Percentiles rank a stretch among this genome's conserved stretches.
Evolutionary conservation across 2,113 vertebrate species (phyloP).

Genomic region (Cavia porcellus): DNA sequence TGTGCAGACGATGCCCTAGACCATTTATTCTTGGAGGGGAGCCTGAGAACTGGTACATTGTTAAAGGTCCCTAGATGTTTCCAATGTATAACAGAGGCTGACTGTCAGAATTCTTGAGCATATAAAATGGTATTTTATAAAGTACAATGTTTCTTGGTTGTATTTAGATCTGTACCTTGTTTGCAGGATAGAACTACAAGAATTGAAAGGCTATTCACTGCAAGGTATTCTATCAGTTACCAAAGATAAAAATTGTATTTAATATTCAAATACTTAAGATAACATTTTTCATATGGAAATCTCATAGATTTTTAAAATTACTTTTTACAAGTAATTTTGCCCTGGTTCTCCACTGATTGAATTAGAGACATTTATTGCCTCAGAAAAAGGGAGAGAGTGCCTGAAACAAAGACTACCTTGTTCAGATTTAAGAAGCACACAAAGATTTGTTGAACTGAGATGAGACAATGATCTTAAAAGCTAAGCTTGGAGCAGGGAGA

Average conservation of each 20-base stretch:
- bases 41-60: neutral
- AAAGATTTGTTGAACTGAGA: neutral
- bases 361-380: constrained; percentile 14
- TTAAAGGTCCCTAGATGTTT: constrained; percentile 27
- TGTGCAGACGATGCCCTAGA: neutral
- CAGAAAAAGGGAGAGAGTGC: neutral
- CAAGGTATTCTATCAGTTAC: neutral
- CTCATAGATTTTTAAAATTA: neutral
- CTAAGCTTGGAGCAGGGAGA: neutral
- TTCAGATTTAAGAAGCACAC: neutral
- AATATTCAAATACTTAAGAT: neutral
- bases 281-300: neutral
- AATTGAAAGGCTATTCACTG: neutral
- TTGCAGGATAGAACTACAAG: neutral
- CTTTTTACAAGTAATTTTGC: neutral
- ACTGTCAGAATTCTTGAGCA: neutral
- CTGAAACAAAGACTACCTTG: constrained; percentile 34
- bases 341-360: neutral
- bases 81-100: neutral
- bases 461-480: neutral
- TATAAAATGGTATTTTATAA: neutral
- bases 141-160: neutral
- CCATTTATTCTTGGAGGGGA: neutral
- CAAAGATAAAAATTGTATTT: neutral
- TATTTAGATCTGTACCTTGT: neutral